A percentile compares a stretch with the other conserved stretches of the same genome.
These are phyloP conservation scores for Macrostomum lignano DNA, from an alignment of 1,140 invertebrate genomes.

Conservation along the genomic window DNA sequence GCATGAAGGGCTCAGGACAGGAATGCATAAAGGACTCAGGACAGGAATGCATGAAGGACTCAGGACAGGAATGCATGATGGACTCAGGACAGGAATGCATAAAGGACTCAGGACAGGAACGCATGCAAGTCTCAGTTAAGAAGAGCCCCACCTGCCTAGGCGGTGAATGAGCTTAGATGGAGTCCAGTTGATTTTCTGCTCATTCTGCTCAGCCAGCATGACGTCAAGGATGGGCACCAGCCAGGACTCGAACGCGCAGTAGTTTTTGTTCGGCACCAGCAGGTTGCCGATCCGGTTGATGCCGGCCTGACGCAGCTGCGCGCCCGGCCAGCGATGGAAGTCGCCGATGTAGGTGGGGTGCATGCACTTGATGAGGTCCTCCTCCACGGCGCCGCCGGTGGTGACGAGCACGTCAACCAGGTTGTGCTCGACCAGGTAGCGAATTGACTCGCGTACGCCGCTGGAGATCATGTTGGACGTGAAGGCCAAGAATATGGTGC, in stretches of 20 bases:
- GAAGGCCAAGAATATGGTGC: constrained; percentile 86
- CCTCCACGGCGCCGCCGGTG: constrained; percentile 85
- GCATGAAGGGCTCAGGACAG: no score
- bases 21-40: no score
- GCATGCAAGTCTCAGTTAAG: no score
- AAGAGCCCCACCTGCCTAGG: constrained; percentile 58
- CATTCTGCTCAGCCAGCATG: constrained; percentile 60
- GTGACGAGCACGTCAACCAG: constrained; percentile 84
- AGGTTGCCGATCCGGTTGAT: constrained; percentile 86
- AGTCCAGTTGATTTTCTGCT: constrained; percentile 41
- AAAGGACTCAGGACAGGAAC: no score
- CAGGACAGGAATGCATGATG: no score
- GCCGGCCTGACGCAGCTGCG: constrained; percentile 44
- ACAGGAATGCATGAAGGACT: no score
- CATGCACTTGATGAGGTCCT: constrained; percentile 94
- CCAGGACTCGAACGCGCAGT: constrained; percentile 93
- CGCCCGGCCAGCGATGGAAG: constrained; percentile 44
- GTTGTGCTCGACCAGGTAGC: constrained; percentile 51
- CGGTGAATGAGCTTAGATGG: constrained; percentile 57
- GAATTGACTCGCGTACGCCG: constrained; percentile 62
- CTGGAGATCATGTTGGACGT: constrained; percentile 90
- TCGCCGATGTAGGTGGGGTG: constrained; percentile 69
- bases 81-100: no score
- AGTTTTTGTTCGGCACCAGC: constrained; percentile 88
- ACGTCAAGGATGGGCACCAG: constrained; percentile 67